Conservation (phyloP, 2,113 vertebrate genomes). For the Cheirogaleus medius region DNA sequence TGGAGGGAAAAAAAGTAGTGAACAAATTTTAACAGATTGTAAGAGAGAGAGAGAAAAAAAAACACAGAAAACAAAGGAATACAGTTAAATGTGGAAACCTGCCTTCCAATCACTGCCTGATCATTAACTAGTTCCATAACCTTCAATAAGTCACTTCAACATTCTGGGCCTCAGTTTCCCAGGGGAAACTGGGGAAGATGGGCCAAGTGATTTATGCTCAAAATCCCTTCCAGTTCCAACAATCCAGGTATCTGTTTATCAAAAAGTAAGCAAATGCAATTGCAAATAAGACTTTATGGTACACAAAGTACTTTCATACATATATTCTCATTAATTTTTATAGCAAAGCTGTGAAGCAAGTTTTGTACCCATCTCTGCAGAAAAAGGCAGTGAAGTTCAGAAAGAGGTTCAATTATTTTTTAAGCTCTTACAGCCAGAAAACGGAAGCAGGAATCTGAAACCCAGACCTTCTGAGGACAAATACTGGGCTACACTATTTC, state of each 20-base stretch:
- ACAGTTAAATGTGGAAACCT: background rate
- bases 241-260: background rate
- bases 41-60: accelerated
- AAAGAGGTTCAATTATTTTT: background rate
- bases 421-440: background rate
- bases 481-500: background rate
- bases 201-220: background rate
- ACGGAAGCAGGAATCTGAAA: background rate
- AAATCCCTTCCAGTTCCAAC: background rate
- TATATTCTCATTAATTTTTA: background rate
- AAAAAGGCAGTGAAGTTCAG: background rate
- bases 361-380: background rate
- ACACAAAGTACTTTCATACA: background rate
- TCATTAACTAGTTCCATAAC: background rate
- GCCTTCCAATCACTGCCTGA: background rate
- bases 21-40: background rate
- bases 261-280: background rate
- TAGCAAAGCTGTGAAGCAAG: background rate
- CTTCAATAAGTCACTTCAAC: background rate
- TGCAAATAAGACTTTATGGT: background rate
- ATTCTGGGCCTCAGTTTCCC: background rate
- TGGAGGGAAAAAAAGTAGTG: background rate
- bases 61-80: background rate
- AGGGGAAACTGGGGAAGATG: background rate
- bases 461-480: background rate